phyloP scores from a whole-genome alignment of 2,888 invertebrate species.

The Drosophila quinaria region DNA sequence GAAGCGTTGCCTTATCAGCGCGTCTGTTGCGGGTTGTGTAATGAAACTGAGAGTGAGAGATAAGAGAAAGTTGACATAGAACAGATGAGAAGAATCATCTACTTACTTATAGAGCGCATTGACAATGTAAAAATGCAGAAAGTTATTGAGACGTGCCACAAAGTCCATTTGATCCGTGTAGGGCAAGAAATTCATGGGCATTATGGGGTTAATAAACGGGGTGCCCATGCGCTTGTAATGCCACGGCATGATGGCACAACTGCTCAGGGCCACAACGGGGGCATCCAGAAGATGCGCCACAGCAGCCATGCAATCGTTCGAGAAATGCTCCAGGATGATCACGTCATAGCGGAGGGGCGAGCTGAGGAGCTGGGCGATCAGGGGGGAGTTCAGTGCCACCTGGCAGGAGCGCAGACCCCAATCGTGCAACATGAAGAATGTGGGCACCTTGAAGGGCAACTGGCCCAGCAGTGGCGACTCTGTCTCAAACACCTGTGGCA shows the following conservation, averaged over 20 bases:
- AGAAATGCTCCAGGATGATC: constrained; percentile 89
- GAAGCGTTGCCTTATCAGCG: constrained; percentile 84
- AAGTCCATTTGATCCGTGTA: constrained; percentile 85
- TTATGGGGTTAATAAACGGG: constrained; percentile 87
- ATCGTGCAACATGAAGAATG: constrained; percentile 78
- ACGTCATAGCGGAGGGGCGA: constrained; percentile 87
- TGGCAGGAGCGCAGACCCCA: constrained; percentile 78
- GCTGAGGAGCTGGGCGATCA: constrained; percentile 61
- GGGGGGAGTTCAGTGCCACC: constrained; percentile 72
- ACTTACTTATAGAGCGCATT: constrained; percentile 75
- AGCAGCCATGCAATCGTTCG: constrained; percentile 89
- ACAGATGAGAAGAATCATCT: too few species aligned
- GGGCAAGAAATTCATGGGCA: constrained; percentile 86
- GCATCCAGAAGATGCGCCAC: constrained; percentile 88
- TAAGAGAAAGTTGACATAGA: background rate
- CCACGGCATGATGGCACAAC: constrained; percentile 88
- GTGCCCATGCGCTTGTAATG: constrained; percentile 87
- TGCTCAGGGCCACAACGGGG: constrained; percentile 87
- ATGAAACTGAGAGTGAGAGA: constrained; percentile 58
- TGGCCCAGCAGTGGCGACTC: constrained; percentile 47
- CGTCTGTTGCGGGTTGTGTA: constrained; percentile 83
- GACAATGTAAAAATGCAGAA: constrained; percentile 66
- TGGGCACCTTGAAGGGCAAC: constrained; percentile 68
- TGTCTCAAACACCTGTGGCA: constrained; percentile 45
- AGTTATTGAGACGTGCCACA: constrained; percentile 85